Evolutionary conservation across 2,797 vertebrate genomes (phyloP), one percentile per base, ranked within the genome.

Genomic region (Balearica regulorum): DNA sequence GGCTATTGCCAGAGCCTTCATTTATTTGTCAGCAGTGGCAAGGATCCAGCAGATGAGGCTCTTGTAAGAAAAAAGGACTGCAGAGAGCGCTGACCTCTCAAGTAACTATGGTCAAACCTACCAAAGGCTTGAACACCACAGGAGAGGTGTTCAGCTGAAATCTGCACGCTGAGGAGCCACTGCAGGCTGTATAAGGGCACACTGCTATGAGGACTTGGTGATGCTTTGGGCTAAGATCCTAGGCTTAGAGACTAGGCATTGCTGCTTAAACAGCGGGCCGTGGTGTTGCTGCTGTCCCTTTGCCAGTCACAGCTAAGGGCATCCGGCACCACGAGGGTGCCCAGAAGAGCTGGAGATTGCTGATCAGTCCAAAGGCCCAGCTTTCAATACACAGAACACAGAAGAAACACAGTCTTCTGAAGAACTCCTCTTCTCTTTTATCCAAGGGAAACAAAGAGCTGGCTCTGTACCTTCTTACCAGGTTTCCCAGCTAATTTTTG

Each of bases 1-100:
- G 73, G 83, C 75, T 93, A 26, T 62, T 78, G 69, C 87, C 90
- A 95, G 95, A 68, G 48, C 61, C 53, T 93, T 89, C 90, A 84
- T 87, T 85, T 94, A 79, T 90, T 94, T 94, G 68, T 89, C 92
- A 87, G 82, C 78, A 83, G 68, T 75, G 89, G 75, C 75, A 78
- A 85, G 26, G 44, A 61, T 82, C 89, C 85, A 93, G 53, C 44
- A 83, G 70, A 95, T 82, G 91, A 96, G n/a, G 58, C 20, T 90
- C 25, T 86, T 66, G 54, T 21, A 93, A 87, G 76, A 65, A 88
- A 65, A 86, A 89, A 79, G 17, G n/a, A 72, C 77, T 69, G 33
- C 58, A 73, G 69, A 78, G 57, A 62, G 20, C 8, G 0, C 22
- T 82, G 76, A 72, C 58, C 85, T 76, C 80, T 82, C 72, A 64